A percentile compares a stretch with the other conserved stretches of the same genome.
Conservation (phyloP, 2,113 vertebrate genomes). For the Cyphomyrus plagiostoma region DNA sequence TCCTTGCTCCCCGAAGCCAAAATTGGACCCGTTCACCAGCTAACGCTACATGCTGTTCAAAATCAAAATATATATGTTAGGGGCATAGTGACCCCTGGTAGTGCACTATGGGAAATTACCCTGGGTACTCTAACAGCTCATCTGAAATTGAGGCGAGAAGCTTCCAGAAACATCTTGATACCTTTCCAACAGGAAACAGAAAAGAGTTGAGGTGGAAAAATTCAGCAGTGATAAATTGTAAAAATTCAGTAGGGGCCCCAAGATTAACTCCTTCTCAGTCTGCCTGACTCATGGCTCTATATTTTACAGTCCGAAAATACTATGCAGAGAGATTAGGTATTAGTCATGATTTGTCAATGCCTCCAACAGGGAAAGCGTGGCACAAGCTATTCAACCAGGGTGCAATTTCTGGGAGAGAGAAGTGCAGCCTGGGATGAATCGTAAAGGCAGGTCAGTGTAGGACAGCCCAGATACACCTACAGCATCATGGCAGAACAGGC, state of each 20-base stretch:
- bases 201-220: not conserved
- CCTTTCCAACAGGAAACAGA: not conserved
- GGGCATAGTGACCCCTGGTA: not conserved
- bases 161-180: not conserved
- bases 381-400: not conserved
- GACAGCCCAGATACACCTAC: not conserved
- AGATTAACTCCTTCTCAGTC: not conserved
- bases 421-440: not conserved
- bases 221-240: not conserved
- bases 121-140: not conserved
- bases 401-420: not conserved
- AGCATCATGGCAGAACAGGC: not conserved
- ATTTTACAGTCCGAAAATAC: not conserved
- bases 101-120: not conserved
- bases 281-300: not conserved
- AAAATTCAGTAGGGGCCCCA: not conserved
- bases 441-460: not conserved
- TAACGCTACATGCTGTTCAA: not conserved
- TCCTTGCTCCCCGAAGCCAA: constrained; percentile 25
- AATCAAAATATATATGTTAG: not conserved
- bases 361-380: not conserved
- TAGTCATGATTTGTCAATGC: constrained; percentile 4
- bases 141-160: not conserved
- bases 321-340: not conserved
- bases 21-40: not conserved